These are phyloP conservation scores for Zaprionus nigranus DNA, from an alignment of 1,140 invertebrate genomes.

Conservation along the genomic window DNA sequence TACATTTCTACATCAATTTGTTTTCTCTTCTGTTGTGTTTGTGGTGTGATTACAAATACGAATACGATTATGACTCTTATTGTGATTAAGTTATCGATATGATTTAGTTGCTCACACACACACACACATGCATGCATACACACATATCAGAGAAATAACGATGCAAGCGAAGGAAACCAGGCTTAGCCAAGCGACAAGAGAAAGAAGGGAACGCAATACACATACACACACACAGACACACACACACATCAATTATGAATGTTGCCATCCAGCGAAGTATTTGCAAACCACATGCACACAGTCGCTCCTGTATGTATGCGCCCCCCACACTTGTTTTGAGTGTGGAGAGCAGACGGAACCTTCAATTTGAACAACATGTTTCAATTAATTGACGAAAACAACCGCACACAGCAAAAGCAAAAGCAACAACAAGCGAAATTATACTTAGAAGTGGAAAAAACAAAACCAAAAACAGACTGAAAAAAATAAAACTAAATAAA, in stretches of 20 bases:
- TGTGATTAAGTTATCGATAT: constrained; percentile 25
- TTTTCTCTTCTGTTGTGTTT: constrained; percentile 58
- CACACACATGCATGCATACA: constrained; percentile 13
- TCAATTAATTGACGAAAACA: constrained; percentile 39
- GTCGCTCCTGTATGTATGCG: constrained; percentile 4
- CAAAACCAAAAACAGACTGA: constrained; percentile 72
- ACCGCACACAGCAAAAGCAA: constrained; percentile 14
- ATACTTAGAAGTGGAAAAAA: constrained; percentile 25
- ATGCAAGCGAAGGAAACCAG: neutral
- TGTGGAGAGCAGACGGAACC: constrained; percentile 11
- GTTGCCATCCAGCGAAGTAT: constrained; percentile 80
- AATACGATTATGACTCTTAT: constrained; percentile 36
- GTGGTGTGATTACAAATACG: constrained; percentile 31
- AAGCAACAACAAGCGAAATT: constrained; percentile 26
- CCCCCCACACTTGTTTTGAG: constrained; percentile 29
- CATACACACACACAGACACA: constrained; percentile 17
- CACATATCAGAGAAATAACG: constrained; percentile 2
- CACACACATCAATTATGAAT: constrained; percentile 70
- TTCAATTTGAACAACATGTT: constrained; percentile 27
- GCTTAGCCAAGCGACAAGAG: neutral
- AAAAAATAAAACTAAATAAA: constrained; percentile 54
- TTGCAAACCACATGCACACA: constrained; percentile 71
- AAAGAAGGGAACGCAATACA: constrained; percentile 12
- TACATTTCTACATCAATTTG: constrained; percentile 45
- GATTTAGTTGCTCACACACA: constrained; percentile 22